Percentiles rank a stretch among this genome's conserved stretches.
These are phyloP conservation scores for Ectemnius continuus DNA, from an alignment of 2,888 invertebrate species.

Conservation along the genomic window DNA sequence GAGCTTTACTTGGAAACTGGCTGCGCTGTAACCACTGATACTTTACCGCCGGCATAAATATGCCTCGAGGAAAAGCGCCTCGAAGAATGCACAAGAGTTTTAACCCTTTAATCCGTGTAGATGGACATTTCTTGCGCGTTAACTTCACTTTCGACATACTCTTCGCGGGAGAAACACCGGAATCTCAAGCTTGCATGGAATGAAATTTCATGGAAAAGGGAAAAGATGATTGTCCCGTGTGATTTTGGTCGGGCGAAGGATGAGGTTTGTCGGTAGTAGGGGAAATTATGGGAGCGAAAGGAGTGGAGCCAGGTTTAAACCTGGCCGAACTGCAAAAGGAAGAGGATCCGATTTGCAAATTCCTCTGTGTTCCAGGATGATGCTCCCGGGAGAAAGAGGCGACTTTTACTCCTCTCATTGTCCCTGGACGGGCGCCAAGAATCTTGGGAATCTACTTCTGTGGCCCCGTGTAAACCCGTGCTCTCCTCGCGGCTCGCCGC, in stretches of 20 bases:
- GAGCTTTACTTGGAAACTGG: no score
- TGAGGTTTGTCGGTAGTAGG: background rate
- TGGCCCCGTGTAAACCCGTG: slow-evolving; percentile 41
- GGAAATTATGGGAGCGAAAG: slow-evolving; percentile 27
- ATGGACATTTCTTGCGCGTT: no score
- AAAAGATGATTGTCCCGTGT: background rate
- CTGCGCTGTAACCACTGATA: no score
- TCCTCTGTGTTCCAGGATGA: slow-evolving; percentile 36
- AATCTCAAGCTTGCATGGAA: no score
- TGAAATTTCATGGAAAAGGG: no score
- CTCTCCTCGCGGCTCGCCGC: slow-evolving; percentile 27
- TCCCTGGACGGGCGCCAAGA: slow-evolving; percentile 55
- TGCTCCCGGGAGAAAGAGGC: slow-evolving; percentile 41
- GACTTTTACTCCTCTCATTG: slow-evolving; percentile 52
- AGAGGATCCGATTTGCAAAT: slow-evolving; percentile 45
- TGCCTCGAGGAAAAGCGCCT: no score
- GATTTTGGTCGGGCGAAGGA: slow-evolving; percentile 27
- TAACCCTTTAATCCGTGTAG: no score
- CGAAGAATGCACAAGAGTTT: no score
- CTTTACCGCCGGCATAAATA: no score
- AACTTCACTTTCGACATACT: no score
- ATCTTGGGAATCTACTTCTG: slow-evolving; percentile 50
- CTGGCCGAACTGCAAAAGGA: slow-evolving; percentile 33
- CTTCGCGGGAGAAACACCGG: no score
- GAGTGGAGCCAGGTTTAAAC: slow-evolving; percentile 30